Percentiles rank a stretch among this genome's conserved stretches.
Evolutionary conservation across 2,113 vertebrate species (phyloP).

Genomic region (Galbula dea): DNA sequence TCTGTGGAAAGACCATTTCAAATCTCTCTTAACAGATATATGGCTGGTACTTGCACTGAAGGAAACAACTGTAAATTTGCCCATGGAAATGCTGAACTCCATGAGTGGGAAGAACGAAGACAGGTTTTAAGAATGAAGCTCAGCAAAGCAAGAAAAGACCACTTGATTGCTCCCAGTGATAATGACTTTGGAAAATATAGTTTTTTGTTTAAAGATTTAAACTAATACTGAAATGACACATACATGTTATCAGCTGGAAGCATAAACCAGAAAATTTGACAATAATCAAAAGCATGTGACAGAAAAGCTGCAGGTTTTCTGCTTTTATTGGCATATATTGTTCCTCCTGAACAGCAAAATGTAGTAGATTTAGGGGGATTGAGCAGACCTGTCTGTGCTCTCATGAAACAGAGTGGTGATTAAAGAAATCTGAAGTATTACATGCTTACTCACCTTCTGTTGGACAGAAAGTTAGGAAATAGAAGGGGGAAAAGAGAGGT

Average conservation of each 20-base stretch:
- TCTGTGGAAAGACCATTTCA: background rate
- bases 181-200: slow-evolving; percentile 99
- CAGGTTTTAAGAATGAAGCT: slow-evolving; percentile 95
- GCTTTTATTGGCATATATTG: slow-evolving; percentile 75
- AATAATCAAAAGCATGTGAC: slow-evolving; percentile 74
- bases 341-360: slow-evolving; percentile 76
- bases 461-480: slow-evolving; percentile 68
- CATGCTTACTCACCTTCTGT: slow-evolving; percentile 66
- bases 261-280: slow-evolving; percentile 74
- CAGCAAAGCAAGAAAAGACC: slow-evolving; percentile 94
- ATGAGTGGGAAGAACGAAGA: slow-evolving; percentile 91
- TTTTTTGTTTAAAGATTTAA: slow-evolving; percentile 99
- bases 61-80: slow-evolving; percentile 89
- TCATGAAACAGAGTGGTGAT: slow-evolving; percentile 60
- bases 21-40: slow-evolving; percentile 77
- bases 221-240: slow-evolving; percentile 79
- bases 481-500: slow-evolving; percentile 40
- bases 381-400: slow-evolving; percentile 70
- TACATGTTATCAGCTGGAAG: slow-evolving; percentile 72
- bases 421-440: slow-evolving; percentile 64
- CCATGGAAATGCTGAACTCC: slow-evolving; percentile 90
- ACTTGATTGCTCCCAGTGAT: slow-evolving; percentile 97
- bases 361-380: slow-evolving; percentile 73
- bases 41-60: slow-evolving; percentile 85
- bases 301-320: slow-evolving; percentile 75